phyloP scores from a whole-genome alignment of 2,113 vertebrate species.

The Scartelaos histophorus region DNA sequence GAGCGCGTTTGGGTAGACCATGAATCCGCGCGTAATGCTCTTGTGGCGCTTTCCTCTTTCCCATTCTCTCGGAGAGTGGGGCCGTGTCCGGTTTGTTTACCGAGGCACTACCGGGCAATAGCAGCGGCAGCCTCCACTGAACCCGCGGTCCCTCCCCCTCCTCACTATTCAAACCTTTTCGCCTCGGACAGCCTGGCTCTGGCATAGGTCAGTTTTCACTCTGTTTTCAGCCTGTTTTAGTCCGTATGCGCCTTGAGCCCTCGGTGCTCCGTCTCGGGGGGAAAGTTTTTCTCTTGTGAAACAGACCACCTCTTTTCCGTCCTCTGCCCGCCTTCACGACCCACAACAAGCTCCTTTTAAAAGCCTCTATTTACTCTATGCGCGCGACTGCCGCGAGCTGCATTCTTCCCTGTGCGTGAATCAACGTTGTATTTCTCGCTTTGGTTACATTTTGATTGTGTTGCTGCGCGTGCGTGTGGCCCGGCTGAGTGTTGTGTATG shows the following conservation, averaged over 20 bases:
- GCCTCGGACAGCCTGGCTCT: neutral
- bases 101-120: neutral
- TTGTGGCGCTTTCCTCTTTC: neutral
- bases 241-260: neutral
- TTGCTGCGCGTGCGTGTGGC: conserved; percentile 5
- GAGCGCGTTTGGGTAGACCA: neutral
- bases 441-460: conserved; percentile 8
- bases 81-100: conserved; percentile 41
- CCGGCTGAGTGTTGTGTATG: conserved; percentile 3
- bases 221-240: neutral
- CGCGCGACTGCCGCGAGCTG: neutral
- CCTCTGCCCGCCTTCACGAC: neutral
- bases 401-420: neutral
- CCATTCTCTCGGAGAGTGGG: neutral
- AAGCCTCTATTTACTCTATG: neutral
- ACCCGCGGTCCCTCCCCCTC: conserved; percentile 26
- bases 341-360: neutral
- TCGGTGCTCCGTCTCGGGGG: conserved; percentile 33
- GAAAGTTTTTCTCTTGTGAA: conserved; percentile 37
- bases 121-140: conserved; percentile 11
- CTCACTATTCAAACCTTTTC: conserved; percentile 36
- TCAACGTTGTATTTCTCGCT: conserved; percentile 2
- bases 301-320: conserved; percentile 29
- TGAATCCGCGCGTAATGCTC: neutral
- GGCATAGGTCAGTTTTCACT: neutral